phyloP scores from a whole-genome alignment of 2,113 vertebrate species.

The Carassius gibelio region DNA sequence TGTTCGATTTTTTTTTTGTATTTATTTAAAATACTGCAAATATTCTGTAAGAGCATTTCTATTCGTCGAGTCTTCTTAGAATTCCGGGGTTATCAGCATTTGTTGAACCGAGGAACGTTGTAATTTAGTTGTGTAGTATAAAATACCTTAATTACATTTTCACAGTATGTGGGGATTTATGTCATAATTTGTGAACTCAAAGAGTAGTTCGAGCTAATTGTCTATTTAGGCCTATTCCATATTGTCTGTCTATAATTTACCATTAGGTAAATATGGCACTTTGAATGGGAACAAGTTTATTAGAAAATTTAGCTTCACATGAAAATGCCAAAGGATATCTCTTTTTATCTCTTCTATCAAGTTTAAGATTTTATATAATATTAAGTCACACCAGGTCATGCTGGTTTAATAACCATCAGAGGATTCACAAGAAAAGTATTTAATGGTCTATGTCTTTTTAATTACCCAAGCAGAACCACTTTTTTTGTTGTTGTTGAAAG shows the following conservation, averaged over 20 bases:
- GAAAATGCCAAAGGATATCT: not conserved
- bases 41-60: not conserved
- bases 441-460: not conserved
- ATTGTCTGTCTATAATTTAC: not conserved
- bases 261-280: not conserved
- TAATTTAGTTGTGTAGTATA: not conserved
- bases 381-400: not conserved
- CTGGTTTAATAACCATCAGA: not conserved
- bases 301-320: not conserved
- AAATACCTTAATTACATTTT: not conserved
- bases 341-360: not conserved
- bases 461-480: not conserved
- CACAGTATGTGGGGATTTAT: not conserved
- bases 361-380: not conserved
- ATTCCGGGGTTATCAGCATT: not conserved
- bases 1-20: conserved; percentile 7
- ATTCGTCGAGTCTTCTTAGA: not conserved
- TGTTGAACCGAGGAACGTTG: not conserved
- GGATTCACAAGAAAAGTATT: not conserved
- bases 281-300: not conserved
- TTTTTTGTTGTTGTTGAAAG: not conserved
- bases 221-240: not conserved
- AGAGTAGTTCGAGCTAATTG: not conserved
- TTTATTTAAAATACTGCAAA: conserved; percentile 17
- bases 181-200: not conserved